phyloP scores from a whole-genome alignment of 2,888 invertebrate species.

The Melanostoma scalare region DNA sequence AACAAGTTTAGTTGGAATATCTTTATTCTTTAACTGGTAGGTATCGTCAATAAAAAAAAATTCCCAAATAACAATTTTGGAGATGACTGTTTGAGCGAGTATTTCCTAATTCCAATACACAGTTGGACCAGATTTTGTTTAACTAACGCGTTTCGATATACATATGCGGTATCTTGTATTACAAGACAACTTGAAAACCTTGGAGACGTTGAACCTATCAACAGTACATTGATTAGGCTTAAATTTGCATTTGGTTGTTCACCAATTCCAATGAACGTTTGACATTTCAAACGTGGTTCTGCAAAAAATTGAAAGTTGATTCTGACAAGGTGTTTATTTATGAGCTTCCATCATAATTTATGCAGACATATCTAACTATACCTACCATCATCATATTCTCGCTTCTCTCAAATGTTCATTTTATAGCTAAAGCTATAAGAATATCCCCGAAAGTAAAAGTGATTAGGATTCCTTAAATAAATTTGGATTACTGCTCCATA shows the following conservation, averaged over 20 bases:
- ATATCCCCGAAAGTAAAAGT: conserved; percentile 54
- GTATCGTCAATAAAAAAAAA: conserved; percentile 47
- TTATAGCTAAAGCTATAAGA: neutral
- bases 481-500: neutral
- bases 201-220: conserved; percentile 67
- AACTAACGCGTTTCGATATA: conserved; percentile 30
- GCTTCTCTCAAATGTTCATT: neutral
- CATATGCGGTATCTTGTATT: conserved; percentile 21
- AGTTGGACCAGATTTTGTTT: conserved; percentile 58
- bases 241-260: conserved; percentile 34
- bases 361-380: neutral
- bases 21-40: conserved; percentile 53
- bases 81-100: conserved; percentile 16
- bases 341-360: conserved; percentile 3
- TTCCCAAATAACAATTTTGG: conserved; percentile 36
- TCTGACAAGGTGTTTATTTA: conserved; percentile 39
- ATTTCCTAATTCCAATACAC: conserved; percentile 48
- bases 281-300: conserved; percentile 36
- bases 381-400: neutral
- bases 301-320: conserved; percentile 57
- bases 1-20: conserved; percentile 36
- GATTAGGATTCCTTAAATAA: conserved; percentile 16
- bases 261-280: conserved; percentile 13
- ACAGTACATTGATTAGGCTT: conserved; percentile 40
- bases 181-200: conserved; percentile 64